Evolutionary conservation across 2,113 vertebrate species (phyloP), one percentile per base, ranked within the genome.

Genomic region (Semnornis frantzii): DNA sequence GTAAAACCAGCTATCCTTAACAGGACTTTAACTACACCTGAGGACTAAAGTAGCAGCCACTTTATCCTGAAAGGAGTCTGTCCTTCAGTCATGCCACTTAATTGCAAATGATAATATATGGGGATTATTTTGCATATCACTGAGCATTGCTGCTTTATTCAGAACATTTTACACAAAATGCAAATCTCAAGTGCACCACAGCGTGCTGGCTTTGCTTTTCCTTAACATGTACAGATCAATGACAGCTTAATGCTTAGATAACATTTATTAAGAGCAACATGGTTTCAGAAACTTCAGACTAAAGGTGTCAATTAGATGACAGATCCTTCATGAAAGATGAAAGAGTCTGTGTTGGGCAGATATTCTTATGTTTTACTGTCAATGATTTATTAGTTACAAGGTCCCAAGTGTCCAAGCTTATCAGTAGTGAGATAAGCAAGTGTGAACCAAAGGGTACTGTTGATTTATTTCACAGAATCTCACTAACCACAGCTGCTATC

Each of bases 181-280:
- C 86, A 92, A 80, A 68, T 81, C 68, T 87, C 1, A 91, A 85
- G 55, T 44, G 48, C 42, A 91, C 85, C 87, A 85, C 60, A 58
- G 89, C 8, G 1, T 73, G 79, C 88, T 85, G 85, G 74, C 74
- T 91, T 97, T 90, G 76, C 91, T 82, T n/a, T 79, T 88, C 72
- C 69, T 85, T 83, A 83, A 64, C 87, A 64, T 16, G 7, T 60
- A 75, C 62, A 92, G 85, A 93, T 97, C 95, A 91, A 95, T 95
- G 93, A 65, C 86, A 92, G 93, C 92, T 96, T 94, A 95, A 97
- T 95, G 88, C 80, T 89, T 93, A 95, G 89, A 90, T 94, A 96
- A 94, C 93, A 92, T 93, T 97, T 94, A 95, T 96, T 96, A 95
- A 92, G 63, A 95, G 58, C 65, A 94, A 92, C 91, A 93, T 74